phyloP scores from a whole-genome alignment of 2,888 invertebrate species.

The Nephrotoma appendiculata region DNA sequence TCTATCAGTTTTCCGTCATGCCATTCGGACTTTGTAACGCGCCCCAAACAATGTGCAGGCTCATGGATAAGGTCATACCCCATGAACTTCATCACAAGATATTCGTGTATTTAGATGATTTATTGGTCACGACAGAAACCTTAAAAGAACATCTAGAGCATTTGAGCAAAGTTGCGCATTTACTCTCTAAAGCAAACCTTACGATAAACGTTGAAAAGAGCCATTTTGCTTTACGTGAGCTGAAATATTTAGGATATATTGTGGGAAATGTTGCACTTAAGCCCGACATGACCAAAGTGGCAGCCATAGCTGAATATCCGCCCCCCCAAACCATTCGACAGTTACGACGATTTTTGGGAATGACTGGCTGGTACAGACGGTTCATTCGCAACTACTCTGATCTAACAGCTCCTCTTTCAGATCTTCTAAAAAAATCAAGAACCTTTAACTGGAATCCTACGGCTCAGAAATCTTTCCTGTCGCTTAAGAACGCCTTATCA shows the following conservation, averaged over 20 bases:
- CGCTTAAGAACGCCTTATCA: background rate
- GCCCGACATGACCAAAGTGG: no score
- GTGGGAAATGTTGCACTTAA: no score
- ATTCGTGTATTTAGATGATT: background rate
- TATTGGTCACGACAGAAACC: background rate
- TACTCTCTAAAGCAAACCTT: background rate
- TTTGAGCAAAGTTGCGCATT: background rate
- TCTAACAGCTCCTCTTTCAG: background rate
- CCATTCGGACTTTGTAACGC: no score
- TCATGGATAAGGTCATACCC: conserved; percentile 7
- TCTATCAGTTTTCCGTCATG: no score
- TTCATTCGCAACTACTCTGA: background rate
- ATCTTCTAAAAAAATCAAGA: background rate
- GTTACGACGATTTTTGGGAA: background rate
- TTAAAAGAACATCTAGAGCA: background rate
- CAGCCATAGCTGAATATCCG: no score
- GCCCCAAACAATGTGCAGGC: conserved; percentile 10
- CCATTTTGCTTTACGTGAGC: background rate
- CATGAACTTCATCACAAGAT: conserved; percentile 8
- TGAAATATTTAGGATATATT: background rate
- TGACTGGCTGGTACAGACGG: background rate
- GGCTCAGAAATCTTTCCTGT: background rate
- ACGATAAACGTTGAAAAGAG: background rate
- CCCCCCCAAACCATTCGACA: no score
- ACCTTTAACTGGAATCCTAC: background rate